Percentiles rank a stretch among this genome's conserved stretches.
These are phyloP conservation scores for Monomorium pharaonis DNA, from an alignment of 1,140 invertebrate genomes.

Conservation along the genomic window DNA sequence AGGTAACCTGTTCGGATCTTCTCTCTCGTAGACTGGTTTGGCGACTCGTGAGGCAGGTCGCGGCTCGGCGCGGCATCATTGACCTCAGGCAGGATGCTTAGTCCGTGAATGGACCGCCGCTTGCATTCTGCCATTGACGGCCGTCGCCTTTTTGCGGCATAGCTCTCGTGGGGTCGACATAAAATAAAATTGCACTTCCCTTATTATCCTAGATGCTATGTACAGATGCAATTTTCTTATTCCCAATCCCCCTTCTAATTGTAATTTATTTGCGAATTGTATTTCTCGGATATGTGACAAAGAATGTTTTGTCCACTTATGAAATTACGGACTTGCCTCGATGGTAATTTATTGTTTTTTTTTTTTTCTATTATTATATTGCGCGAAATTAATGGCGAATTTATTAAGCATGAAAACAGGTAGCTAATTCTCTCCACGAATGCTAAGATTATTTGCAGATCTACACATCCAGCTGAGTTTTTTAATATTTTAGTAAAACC, in stretches of 20 bases:
- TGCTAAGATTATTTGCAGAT: neutral
- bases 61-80: slow-evolving; percentile 56
- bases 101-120: slow-evolving; percentile 68
- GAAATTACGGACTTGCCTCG: neutral
- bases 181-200: neutral
- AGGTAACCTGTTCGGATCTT: slow-evolving; percentile 74
- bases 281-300: neutral
- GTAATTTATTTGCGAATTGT: neutral
- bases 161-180: neutral
- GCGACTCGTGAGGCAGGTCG: slow-evolving; percentile 74
- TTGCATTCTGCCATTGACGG: slow-evolving; percentile 55
- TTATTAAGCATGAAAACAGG: neutral
- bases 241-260: neutral
- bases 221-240: neutral
- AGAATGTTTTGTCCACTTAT: neutral
- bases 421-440: neutral
- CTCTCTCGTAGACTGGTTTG: slow-evolving; percentile 73
- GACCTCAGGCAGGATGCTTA: slow-evolving; percentile 64
- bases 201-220: neutral
- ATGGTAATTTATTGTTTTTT: neutral
- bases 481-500: too few relatives aligned
- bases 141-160: neutral
- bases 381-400: too few relatives aligned
- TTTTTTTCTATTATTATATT: neutral
- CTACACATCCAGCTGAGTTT: too few relatives aligned